A percentile compares a stretch with the other conserved stretches of the same genome.
Conservation (phyloP, 2,113 vertebrate genomes). For the Zosterops pallidus region DNA sequence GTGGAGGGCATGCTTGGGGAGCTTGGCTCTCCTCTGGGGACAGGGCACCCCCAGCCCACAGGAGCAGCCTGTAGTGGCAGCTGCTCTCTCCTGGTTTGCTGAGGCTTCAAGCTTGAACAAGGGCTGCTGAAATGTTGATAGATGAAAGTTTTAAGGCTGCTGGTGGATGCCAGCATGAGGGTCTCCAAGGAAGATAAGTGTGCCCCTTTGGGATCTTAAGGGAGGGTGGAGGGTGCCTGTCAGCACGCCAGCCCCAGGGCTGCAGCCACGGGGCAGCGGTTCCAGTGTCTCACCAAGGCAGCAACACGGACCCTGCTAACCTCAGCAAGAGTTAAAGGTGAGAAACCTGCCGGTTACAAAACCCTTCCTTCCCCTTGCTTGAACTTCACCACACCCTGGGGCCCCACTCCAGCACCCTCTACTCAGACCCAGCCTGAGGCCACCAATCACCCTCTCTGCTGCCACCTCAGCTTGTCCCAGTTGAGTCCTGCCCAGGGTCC, state of each 20-base stretch:
- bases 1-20: rapidly evolving
- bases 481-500: background rate
- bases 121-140: background rate
- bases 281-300: background rate
- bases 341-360: conserved; percentile 11
- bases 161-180: rapidly evolving
- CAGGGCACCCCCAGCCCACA: background rate
- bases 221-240: background rate
- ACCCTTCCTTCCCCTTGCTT: conserved; percentile 16
- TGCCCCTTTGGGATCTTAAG: background rate
- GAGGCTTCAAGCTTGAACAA: background rate
- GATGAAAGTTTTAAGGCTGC: background rate
- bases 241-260: background rate
- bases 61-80: background rate
- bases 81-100: background rate
- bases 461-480: background rate
- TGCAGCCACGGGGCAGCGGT: rapidly evolving
- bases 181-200: background rate
- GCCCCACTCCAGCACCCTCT: background rate
- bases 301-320: background rate
- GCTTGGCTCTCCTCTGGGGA: background rate
- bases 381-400: conserved; percentile 12
- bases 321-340: background rate
- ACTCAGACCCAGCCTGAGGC: background rate
- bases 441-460: background rate